Evolutionary conservation across 2,888 invertebrate genomes (phyloP), one percentile per base, ranked within the genome.

Genomic region (Hedya salicella): DNA sequence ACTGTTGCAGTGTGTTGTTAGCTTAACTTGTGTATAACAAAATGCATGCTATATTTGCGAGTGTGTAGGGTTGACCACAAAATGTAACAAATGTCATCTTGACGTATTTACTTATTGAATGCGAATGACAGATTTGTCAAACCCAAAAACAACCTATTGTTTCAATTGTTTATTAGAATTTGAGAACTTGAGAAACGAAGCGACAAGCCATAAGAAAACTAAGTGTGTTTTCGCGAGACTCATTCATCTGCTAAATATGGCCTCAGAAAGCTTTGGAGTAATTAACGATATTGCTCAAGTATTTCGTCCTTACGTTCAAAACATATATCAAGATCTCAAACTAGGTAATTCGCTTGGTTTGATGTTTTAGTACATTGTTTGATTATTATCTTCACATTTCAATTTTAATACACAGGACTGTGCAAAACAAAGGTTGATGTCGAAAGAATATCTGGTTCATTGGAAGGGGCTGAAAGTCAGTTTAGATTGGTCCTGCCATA

Each of bases 401-500:
- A 36, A 3, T 11, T 5, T 19, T 2, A 19, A 53, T 32, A n/a
- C 36, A 19, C 78, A 92, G 92, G 92, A 68, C 75, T 93, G 56
- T 92, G 91, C 71, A 89, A 91, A 75, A 87, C 87, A 3, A 91
- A 89, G 78, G 86, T 92, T 48, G 89, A 91, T 67, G 81, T 93
- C 68, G 93, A 93, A 79, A 84, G 85, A 75, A 77, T 91, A 62
- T 77, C 83, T 2, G 85, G 82, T n/a, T 78, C 75, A 44, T 70
- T 74, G 1, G 86, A 86, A 44, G 83, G 85, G 14, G 79, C 81
- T 14, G 92, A 88, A 63, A 93, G 93, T 78, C 93, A 95, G 75
- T 95, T 95, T 75, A 92, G 93, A 46, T 78, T 96, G 54, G 91
- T 93, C 16, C 90, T 96, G 60, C 96, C 96, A 0, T 96, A 95